Conservation (phyloP, 2,888 invertebrate species). For the Germaria angustata region DNA sequence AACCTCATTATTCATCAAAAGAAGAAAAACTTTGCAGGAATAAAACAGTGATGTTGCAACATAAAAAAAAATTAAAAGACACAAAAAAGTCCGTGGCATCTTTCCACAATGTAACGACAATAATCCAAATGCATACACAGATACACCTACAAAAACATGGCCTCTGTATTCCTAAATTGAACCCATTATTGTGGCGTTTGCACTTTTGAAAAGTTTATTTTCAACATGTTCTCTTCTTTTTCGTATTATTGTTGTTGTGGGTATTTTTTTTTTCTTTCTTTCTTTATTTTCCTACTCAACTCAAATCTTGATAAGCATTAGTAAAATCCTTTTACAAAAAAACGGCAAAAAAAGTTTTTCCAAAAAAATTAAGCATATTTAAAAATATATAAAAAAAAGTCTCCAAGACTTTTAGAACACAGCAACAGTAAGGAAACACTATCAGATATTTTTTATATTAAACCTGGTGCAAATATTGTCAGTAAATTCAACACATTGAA, state of each 20-base stretch:
- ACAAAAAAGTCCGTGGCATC: slow-evolving; percentile 15
- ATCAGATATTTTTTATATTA: slow-evolving; percentile 66
- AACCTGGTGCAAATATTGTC: slow-evolving; percentile 68
- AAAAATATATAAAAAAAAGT: slow-evolving; percentile 43
- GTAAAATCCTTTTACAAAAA: slow-evolving; percentile 60
- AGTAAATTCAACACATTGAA: slow-evolving; percentile 68
- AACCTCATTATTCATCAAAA: slow-evolving; percentile 48
- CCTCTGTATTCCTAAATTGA: slow-evolving; percentile 66
- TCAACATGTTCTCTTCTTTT: slow-evolving; percentile 47
- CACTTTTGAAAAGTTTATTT: slow-evolving; percentile 65
- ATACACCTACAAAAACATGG: slow-evolving; percentile 62
- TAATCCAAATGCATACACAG: slow-evolving; percentile 11
- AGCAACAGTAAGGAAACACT: slow-evolving; percentile 65
- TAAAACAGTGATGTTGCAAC: background rate
- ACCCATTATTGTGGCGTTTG: slow-evolving; percentile 68
- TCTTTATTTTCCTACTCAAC: slow-evolving; percentile 21
- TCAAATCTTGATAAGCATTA: slow-evolving; percentile 68
- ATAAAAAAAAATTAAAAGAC: slow-evolving; percentile 10
- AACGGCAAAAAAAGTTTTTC: slow-evolving; percentile 4
- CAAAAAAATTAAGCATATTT: slow-evolving; percentile 35
- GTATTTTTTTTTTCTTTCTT: background rate
- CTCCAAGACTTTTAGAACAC: slow-evolving; percentile 53
- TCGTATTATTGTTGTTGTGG: slow-evolving; percentile 7
- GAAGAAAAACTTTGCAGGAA: slow-evolving; percentile 20
- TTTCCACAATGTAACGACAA: slow-evolving; percentile 43